Conservation (phyloP, 92 coral and sea anemone genomes). For the Phenganax stokvisi region DNA sequence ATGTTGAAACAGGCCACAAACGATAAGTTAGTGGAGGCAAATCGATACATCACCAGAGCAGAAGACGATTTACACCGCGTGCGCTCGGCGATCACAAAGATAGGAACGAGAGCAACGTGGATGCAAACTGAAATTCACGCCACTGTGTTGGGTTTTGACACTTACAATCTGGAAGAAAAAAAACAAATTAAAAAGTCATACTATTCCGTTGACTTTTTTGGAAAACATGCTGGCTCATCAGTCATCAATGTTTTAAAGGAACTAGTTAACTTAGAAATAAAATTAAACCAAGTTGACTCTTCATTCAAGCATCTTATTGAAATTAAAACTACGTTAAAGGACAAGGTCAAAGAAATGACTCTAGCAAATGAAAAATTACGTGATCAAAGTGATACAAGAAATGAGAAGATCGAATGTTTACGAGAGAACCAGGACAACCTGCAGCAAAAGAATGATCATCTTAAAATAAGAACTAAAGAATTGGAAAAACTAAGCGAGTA, state of each 20-base stretch:
- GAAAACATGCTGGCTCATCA: not conserved
- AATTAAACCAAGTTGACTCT: not conserved
- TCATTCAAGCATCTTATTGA: not conserved
- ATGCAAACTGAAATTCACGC: constrained; percentile 1
- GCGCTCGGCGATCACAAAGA: not conserved
- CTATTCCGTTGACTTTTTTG: not conserved
- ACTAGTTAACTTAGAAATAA: not conserved
- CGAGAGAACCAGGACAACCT: not conserved
- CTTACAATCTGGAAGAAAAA: not conserved
- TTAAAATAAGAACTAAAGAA: not conserved
- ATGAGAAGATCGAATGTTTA: not conserved
- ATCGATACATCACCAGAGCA: not conserved
- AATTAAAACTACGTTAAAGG: not conserved
- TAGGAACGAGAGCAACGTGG: not conserved
- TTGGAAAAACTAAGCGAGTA: not conserved
- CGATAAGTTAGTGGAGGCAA: not conserved
- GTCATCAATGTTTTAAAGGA: not conserved
- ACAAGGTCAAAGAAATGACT: constrained; percentile 1
- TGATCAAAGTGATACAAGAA: not conserved
- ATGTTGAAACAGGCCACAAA: constrained; percentile 1
- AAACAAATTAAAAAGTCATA: not conserved
- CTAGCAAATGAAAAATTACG: not conserved
- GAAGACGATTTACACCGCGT: not conserved
- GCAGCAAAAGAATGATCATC: not conserved
- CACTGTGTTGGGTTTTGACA: not conserved